These are phyloP conservation scores for Spodoptera picta DNA, from an alignment of 2,888 invertebrate genomes.

Conservation along the genomic window DNA sequence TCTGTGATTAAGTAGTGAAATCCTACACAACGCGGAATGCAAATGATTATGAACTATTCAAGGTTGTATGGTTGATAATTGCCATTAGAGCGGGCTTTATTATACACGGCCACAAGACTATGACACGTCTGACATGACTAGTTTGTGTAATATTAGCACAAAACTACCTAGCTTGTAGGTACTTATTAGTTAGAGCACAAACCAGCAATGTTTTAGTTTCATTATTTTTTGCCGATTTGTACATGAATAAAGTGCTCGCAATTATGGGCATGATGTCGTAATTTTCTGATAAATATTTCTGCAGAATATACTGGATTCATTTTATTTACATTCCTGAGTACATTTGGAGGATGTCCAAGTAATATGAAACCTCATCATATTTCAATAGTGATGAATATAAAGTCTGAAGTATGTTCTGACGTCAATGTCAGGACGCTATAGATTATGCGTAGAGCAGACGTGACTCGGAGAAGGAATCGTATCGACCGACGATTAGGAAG, in stretches of 20 bases:
- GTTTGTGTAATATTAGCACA: slow-evolving; percentile 32
- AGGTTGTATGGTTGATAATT: slow-evolving; percentile 73
- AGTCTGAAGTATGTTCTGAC: slow-evolving; percentile 3
- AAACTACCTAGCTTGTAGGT: slow-evolving; percentile 2
- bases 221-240: slow-evolving; percentile 7
- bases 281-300: slow-evolving; percentile 12
- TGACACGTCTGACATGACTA: slow-evolving; percentile 21
- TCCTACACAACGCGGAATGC: slow-evolving; percentile 71
- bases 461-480: slow-evolving; percentile 22
- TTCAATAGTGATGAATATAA: slow-evolving; percentile 9
- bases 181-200: slow-evolving; percentile 14
- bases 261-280: slow-evolving; percentile 1
- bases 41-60: slow-evolving; percentile 77
- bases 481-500: slow-evolving; percentile 36
- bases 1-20: slow-evolving; percentile 36
- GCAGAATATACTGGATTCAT: slow-evolving; percentile 13
- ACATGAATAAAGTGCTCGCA: slow-evolving; percentile 3
- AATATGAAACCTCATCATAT: slow-evolving; percentile 2
- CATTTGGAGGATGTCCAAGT: slow-evolving; percentile 26
- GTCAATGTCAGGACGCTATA: slow-evolving; percentile 1
- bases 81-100: slow-evolving; percentile 66
- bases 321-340: slow-evolving; percentile 1
- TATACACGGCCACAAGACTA: slow-evolving; percentile 50
- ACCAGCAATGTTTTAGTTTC: slow-evolving; percentile 22
- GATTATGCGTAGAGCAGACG: slow-evolving; percentile 15